phyloP scores from a whole-genome alignment of 1,140 invertebrate genomes.

The Heliconius melpomene region DNA sequence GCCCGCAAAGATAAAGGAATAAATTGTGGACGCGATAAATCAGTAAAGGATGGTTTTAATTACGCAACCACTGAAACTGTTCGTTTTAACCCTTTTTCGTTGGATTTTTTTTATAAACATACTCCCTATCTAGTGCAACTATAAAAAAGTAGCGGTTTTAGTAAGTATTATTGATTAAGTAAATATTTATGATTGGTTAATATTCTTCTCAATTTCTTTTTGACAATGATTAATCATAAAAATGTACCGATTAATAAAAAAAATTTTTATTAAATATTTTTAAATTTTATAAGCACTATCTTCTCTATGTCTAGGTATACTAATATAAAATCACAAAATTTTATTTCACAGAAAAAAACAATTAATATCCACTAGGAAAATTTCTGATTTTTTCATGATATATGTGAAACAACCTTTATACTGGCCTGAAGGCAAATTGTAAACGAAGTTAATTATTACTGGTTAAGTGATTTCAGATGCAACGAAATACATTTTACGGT shows the following conservation, averaged over 20 bases:
- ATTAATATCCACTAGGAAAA: neutral
- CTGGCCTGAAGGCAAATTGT: conserved; percentile 56
- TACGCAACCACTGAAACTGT: conserved; percentile 64
- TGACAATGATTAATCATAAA: too few relatives aligned
- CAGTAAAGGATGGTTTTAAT: conserved; percentile 79
- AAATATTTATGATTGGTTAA: too few relatives aligned
- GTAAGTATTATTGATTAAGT: too few relatives aligned
- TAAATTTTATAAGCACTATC: too few relatives aligned
- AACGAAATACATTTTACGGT: conserved; percentile 31
- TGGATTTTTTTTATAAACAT: neutral
- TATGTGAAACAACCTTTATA: conserved; percentile 45
- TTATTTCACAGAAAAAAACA: too few relatives aligned
- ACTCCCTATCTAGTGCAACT: neutral
- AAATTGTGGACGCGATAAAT: conserved; percentile 79
- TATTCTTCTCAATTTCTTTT: too few relatives aligned
- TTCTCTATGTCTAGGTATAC: too few relatives aligned
- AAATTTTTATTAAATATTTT: too few relatives aligned
- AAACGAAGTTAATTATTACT: conserved; percentile 77
- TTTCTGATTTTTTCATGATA: neutral
- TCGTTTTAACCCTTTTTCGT: conserved; percentile 2
- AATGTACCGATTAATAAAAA: too few relatives aligned
- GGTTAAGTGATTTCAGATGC: conserved; percentile 72
- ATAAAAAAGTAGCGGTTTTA: neutral
- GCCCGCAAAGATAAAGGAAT: conserved; percentile 78
- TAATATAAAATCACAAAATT: too few relatives aligned